These are phyloP conservation scores for Trachelipus rathkii DNA, from an alignment of 1,140 invertebrate species.

Conservation along the genomic window DNA sequence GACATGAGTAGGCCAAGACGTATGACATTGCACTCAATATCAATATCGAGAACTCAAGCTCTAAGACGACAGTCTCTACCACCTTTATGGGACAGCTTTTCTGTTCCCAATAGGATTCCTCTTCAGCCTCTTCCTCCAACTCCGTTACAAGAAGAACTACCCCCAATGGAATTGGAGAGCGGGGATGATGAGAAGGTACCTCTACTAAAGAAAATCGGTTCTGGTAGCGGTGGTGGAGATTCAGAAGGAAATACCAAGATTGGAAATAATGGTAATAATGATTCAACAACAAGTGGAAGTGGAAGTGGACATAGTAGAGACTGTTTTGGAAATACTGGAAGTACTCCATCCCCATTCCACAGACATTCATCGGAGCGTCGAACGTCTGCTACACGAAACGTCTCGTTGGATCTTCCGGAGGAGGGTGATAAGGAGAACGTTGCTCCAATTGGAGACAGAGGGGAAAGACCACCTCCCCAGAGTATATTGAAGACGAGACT, in stretches of 20 bases:
- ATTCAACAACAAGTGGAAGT: neutral
- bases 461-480: conserved; percentile 8
- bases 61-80: conserved; percentile 33
- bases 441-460: conserved; percentile 30
- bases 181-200: conserved; percentile 17
- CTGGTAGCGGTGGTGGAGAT: neutral
- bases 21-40: conserved; percentile 21
- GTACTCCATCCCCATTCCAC: conserved; percentile 8
- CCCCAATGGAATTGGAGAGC: conserved; percentile 26
- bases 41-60: conserved; percentile 2
- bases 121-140: conserved; percentile 41
- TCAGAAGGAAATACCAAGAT: conserved; percentile 3
- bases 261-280: neutral
- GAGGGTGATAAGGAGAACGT: conserved; percentile 42
- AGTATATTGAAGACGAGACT: conserved; percentile 35
- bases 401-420: conserved; percentile 18
- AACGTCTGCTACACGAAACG: conserved; percentile 32
- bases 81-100: conserved; percentile 28
- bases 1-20: conserved; percentile 27
- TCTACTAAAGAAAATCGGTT: conserved; percentile 20
- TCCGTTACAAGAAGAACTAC: conserved; percentile 30
- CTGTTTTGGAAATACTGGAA: neutral
- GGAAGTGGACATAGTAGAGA: neutral
- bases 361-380: conserved; percentile 30
- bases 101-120: conserved; percentile 8